A percentile compares a stretch with the other conserved stretches of the same genome.
Evolutionary conservation across 2,113 vertebrate species (phyloP).

Genomic region (Paramormyrops kingsleyae): DNA sequence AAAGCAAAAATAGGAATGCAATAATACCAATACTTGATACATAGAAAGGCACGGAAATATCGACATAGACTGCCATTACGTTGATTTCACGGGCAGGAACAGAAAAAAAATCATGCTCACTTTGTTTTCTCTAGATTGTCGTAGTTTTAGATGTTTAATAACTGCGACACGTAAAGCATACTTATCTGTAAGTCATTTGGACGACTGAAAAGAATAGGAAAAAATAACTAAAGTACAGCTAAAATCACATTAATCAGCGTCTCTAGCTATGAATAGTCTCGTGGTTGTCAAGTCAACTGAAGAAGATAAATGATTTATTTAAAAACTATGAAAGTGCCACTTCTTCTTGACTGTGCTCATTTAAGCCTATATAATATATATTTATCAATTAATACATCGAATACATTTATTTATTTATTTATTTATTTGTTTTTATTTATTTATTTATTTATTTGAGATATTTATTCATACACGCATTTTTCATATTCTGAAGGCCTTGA

Average conservation of each 20-base stretch:
- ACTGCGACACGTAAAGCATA: neutral
- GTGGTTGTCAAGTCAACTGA: neutral
- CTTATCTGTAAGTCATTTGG: neutral
- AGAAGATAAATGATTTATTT: constrained; percentile 7
- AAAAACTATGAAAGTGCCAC: constrained; percentile 65
- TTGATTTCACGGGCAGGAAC: neutral
- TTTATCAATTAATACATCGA: neutral
- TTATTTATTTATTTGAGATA: constrained; percentile 47
- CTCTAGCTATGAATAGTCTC: neutral
- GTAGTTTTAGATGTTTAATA: neutral
- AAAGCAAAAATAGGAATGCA: constrained; percentile 12
- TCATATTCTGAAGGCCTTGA: constrained; percentile 47
- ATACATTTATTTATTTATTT: neutral
- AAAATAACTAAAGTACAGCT: neutral
- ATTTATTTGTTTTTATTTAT: neutral
- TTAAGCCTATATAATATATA: neutral
- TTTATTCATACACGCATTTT: constrained; percentile 70
- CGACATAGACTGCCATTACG: neutral
- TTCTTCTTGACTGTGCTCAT: constrained; percentile 43
- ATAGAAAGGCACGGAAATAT: neutral
- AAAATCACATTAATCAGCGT: neutral
- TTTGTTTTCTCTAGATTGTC: neutral
- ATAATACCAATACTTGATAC: neutral
- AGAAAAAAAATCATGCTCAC: neutral
- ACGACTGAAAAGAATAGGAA: neutral